These are phyloP conservation scores for Mesopsocus fuscifrons DNA, from an alignment of 2,888 invertebrate species.

Conservation along the genomic window DNA sequence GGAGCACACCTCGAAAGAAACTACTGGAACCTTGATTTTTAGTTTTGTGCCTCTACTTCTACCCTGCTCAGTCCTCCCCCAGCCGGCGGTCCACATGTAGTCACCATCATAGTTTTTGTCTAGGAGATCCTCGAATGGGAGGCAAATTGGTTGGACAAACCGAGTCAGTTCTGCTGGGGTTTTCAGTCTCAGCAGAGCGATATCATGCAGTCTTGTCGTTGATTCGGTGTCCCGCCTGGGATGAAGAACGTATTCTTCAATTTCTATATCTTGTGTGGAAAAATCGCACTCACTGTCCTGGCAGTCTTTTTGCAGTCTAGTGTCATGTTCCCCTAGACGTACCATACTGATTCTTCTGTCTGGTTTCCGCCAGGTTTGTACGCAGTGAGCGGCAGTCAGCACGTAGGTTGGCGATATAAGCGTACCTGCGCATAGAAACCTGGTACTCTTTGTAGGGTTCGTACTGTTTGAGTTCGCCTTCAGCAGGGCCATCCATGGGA, in stretches of 20 bases:
- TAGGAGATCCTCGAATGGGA: constrained; percentile 25
- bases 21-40: constrained; percentile 30
- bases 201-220: constrained; percentile 43
- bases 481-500: too few relatives aligned
- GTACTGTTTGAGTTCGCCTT: too few relatives aligned
- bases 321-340: constrained; percentile 48
- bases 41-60: constrained; percentile 24
- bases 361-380: too few relatives aligned
- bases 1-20: neutral
- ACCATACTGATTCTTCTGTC: too few relatives aligned
- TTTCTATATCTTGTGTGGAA: constrained; percentile 34
- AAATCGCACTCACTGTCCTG: constrained; percentile 31
- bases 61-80: constrained; percentile 29
- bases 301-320: constrained; percentile 38
- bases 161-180: constrained; percentile 30
- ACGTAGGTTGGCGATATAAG: too few relatives aligned
- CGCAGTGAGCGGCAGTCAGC: too few relatives aligned
- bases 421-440: too few relatives aligned
- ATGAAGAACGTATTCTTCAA: constrained; percentile 44
- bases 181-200: constrained; percentile 45
- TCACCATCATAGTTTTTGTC: constrained; percentile 20
- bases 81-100: constrained; percentile 36
- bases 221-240: constrained; percentile 38
- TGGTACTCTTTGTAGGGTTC: too few relatives aligned
- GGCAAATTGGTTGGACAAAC: constrained; percentile 38